Evolutionary conservation across 2,888 invertebrate species (phyloP).

Genomic region (Leptinotarsa peninsularis): DNA sequence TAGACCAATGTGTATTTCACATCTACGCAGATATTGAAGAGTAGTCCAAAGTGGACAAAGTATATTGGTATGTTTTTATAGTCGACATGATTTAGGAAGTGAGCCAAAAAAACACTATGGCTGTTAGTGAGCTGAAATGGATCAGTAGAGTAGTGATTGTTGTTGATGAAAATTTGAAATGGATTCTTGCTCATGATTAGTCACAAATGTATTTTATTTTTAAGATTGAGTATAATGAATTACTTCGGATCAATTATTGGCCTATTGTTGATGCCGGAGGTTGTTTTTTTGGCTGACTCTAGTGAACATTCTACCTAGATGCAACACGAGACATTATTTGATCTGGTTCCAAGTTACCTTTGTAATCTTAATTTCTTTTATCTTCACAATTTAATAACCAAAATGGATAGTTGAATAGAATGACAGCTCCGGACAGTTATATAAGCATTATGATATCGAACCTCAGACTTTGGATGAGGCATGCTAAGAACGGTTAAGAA

Average conservation of each 20-base stretch:
- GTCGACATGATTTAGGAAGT: constrained; percentile 36
- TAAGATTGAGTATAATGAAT: background rate
- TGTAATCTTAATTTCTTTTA: background rate
- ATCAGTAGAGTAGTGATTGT: background rate
- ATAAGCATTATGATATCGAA: too few relatives aligned
- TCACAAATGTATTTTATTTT: background rate
- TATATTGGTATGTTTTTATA: constrained; percentile 41
- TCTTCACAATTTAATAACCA: background rate
- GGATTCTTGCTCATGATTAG: background rate
- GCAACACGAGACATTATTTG: background rate
- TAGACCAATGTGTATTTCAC: constrained; percentile 54
- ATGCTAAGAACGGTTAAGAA: too few relatives aligned
- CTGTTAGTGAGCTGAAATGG: constrained; percentile 6
- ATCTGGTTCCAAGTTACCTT: background rate
- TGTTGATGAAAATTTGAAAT: background rate
- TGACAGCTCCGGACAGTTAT: background rate
- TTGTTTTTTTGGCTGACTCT: constrained; percentile 35
- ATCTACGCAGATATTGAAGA: constrained; percentile 63
- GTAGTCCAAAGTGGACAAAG: constrained; percentile 67
- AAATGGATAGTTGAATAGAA: background rate
- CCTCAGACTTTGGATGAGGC: too few relatives aligned
- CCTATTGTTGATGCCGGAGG: background rate
- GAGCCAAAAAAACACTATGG: constrained; percentile 36
- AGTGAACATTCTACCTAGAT: constrained; percentile 21
- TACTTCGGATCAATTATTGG: background rate